Evolutionary conservation across 2,888 invertebrate species (phyloP), one percentile per base, ranked within the genome.

Genomic region (Neocrepidodera transversa): DNA sequence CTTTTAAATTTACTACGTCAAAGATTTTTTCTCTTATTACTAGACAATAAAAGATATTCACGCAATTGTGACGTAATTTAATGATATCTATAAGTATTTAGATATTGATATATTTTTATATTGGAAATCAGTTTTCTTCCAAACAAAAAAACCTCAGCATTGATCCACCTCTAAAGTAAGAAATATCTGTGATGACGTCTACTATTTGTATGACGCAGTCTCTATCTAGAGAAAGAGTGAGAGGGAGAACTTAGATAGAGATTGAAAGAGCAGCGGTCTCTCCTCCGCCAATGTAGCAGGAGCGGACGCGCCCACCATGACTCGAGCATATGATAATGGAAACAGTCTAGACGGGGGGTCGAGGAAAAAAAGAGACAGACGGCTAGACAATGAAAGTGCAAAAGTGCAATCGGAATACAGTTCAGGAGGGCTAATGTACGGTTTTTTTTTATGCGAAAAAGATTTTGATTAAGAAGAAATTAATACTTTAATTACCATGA

Each of bases 381-480:
- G 45, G 45, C 45, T 45, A 45, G 45, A 45, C 45, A 45, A 45
- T 45, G 45, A 45, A 45, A 45, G 45, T 45, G 45, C 45, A 45
- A 45, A 42, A 45, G 45, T 45, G 45, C 45, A 45, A 45, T 45
- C 45, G 26, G 45, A 45, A 45, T 45, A 45, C 45, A 28, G 45
- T 45, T 45, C 45, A 45, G 45, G 45, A 45, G 45, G 45, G 6
- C 45, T 26, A 23, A 28, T 28, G 20, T 8, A 18, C n/a, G 11
- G 11, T 32, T 32, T n/a, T n/a, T n/a, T n/a, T 32, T 32, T 32
- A 10, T 3, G 13, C 5, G 11, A 32, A 32, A 32, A 32, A 11
- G 13, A 32, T n/a, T n/a, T n/a, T n/a, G n/a, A n/a, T n/a, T n/a
- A n/a, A n/a, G n/a, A n/a, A n/a, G n/a, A n/a, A n/a, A n/a, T n/a